Conservation (phyloP, 2,113 vertebrate genomes). For the Psephotus haematonotus region DNA sequence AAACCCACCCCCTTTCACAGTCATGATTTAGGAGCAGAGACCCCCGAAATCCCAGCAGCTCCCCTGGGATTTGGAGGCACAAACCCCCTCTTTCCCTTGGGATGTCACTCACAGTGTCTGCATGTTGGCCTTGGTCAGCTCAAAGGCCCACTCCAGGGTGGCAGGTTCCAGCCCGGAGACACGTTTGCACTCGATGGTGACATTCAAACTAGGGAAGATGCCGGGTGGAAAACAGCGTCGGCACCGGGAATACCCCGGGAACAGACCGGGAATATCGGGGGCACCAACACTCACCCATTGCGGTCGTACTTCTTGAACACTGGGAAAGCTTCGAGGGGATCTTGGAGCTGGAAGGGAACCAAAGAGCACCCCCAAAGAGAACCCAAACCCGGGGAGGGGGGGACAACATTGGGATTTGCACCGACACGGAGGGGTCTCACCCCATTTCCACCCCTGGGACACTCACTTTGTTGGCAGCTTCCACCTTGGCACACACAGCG, state of each 20-base stretch:
- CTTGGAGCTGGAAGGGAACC: slow-evolving; percentile 79
- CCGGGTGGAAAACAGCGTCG: too few relatives aligned
- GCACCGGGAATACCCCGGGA: not conserved
- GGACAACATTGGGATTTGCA: not conserved
- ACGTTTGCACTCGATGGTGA: slow-evolving; percentile 89
- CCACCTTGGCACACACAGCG: slow-evolving; percentile 90
- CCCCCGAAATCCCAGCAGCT: not conserved
- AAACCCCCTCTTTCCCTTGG: not conserved
- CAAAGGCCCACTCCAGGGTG: slow-evolving; percentile 93
- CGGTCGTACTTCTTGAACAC: slow-evolving; percentile 95
- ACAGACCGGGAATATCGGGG: not conserved
- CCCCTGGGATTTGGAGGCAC: not conserved
- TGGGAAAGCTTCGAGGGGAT: slow-evolving; percentile 89
- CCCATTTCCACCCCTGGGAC: fast-evolving
- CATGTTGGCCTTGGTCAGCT: slow-evolving; percentile 94
- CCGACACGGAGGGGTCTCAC: fast-evolving
- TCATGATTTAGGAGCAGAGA: not conserved
- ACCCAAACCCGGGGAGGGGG: not conserved
- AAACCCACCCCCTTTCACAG: not conserved
- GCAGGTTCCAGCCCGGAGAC: slow-evolving; percentile 83
- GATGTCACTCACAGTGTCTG: slow-evolving; percentile 84
- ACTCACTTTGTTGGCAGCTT: slow-evolving; percentile 91
- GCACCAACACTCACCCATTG: slow-evolving; percentile 82
- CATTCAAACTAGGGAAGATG: slow-evolving; percentile 77
- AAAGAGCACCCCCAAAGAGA: not conserved